Evolutionary conservation across 2,888 invertebrate species (phyloP), one percentile per base, ranked within the genome.

Genomic region (Catocala sponsa): DNA sequence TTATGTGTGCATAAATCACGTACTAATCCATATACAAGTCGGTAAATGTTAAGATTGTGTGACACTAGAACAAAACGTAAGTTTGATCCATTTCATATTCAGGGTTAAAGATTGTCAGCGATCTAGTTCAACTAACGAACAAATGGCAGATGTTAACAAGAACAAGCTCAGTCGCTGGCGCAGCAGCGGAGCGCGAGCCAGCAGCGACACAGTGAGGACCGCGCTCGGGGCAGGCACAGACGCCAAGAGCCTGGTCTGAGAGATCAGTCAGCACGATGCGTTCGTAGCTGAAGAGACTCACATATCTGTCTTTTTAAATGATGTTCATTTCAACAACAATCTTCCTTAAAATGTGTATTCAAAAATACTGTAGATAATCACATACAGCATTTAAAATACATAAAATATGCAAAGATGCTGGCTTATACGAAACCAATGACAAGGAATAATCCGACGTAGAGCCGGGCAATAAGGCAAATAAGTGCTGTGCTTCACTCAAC

Each of bases 81-180:
- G 65, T 42, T 42, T 67, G 44, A 49, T 57, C 65, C 47, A 68
- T 85, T 87, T 74, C 80, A 58, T 80, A 68, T 73, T 70, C 85
- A 90, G 90, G 90, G 81, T 89, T 60, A 86, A 86, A 81, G 83
- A 82, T 66, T 81, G 49, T 60, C 83, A 79, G 65, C 81, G 72
- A 54, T 68, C 78, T 33, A 58, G 78, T 35, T 72, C 68, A 49
- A 77, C 81, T 52, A 65, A 57, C 47, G 79, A 70, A 53, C 80
- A 83, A 54, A 53, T 82, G 56, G 79, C 56, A 51, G 75, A 71
- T 44, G 44, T 83, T 12, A 78, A 50, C 50, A 70, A 71, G 55
- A 69, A 68, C 51, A 70, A 73, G 15, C 58, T 76, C 33, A 79
- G 41, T 55, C 76, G 74, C 41, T 83, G 79, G 77, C 74, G 81